Conservation (phyloP, 1,140 invertebrate genomes). For the Gonioctena quinquepunctata region DNA sequence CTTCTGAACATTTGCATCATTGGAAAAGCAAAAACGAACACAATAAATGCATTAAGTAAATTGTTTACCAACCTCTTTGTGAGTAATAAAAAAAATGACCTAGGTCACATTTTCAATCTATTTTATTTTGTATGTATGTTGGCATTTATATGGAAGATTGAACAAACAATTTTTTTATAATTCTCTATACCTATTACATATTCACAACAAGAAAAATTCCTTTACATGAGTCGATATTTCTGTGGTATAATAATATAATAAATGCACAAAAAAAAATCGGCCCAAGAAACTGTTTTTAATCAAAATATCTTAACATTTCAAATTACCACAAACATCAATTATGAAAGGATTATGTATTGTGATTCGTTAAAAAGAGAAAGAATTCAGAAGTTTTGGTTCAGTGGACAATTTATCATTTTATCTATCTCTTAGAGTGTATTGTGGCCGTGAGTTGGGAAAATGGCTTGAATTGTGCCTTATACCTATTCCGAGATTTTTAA, state of each 20-base stretch:
- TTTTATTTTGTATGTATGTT: too few species aligned
- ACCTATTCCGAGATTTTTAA: background rate
- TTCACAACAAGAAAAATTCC: background rate
- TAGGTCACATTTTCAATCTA: too few species aligned
- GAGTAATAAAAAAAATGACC: too few species aligned
- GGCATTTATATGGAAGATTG: too few species aligned
- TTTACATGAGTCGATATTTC: background rate
- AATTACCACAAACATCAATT: background rate
- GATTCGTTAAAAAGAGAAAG: background rate
- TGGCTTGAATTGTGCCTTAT: background rate
- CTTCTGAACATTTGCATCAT: too few species aligned
- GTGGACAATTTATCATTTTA: background rate
- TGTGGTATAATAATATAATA: background rate
- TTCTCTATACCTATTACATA: too few species aligned
- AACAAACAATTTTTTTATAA: too few species aligned
- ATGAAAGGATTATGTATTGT: background rate
- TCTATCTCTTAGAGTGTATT: background rate
- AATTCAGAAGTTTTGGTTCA: background rate
- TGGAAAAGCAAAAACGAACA: too few species aligned
- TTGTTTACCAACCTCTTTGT: too few species aligned
- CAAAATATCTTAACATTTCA: too few species aligned
- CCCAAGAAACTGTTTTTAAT: too few species aligned
- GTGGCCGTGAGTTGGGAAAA: background rate
- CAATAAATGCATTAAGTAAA: too few species aligned
- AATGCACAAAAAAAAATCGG: background rate